A percentile compares a stretch with the other conserved stretches of the same genome.
phyloP scores from a whole-genome alignment of 2,113 vertebrate species.

The Phalacrocorax aristotelis region DNA sequence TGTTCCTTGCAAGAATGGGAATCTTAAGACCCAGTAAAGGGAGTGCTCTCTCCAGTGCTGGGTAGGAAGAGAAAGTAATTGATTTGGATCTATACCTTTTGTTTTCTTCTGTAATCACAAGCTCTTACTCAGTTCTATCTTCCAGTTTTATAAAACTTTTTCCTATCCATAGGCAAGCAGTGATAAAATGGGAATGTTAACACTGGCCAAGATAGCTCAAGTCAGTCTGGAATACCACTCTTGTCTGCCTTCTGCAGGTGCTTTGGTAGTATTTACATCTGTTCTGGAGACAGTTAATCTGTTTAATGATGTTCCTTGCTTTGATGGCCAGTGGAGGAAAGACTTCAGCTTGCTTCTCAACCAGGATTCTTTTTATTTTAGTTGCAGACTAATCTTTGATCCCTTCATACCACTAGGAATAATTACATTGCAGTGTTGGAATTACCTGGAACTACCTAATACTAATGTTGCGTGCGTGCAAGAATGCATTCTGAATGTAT shows the following conservation, averaged over 20 bases:
- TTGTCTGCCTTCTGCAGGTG: not conserved
- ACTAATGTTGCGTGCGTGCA: constrained; percentile 67
- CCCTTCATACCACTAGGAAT: constrained; percentile 52
- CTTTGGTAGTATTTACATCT: constrained; percentile 8
- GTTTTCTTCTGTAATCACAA: constrained; percentile 36
- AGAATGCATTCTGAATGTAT: constrained; percentile 73
- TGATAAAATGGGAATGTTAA: not conserved
- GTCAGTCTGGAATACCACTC: not conserved
- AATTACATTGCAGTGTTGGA: constrained; percentile 59
- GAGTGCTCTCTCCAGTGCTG: not conserved
- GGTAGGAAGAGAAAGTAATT: not conserved
- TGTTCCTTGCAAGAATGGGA: not conserved
- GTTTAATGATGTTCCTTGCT: constrained; percentile 7
- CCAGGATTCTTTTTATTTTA: constrained; percentile 16
- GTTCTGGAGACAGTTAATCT: constrained; percentile 12
- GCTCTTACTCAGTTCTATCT: not conserved
- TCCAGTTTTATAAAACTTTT: not conserved
- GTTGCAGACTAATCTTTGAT: constrained; percentile 19
- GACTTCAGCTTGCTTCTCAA: constrained; percentile 8
- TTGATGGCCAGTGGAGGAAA: constrained; percentile 29
- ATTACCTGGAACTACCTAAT: constrained; percentile 65
- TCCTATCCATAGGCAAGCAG: not conserved
- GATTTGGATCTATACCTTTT: not conserved
- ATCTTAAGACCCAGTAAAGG: not conserved
- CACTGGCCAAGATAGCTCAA: not conserved